Base-by-base conservation (phyloP, 2,888 invertebrate genomes). In the Hermaeophaga mercurialis region DNA sequence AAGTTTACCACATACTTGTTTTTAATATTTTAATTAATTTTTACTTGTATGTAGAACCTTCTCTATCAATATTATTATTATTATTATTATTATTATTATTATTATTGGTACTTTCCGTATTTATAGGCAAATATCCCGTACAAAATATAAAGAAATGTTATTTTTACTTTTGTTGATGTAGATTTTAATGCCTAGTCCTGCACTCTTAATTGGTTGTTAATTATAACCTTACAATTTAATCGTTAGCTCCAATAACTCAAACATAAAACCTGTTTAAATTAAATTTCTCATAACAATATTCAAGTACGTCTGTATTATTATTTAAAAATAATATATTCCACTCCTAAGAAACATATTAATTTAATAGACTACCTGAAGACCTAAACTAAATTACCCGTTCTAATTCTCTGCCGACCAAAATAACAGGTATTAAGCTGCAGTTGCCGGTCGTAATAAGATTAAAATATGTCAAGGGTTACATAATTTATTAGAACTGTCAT, bases 401-500 rank as follows among this genome's bases (percentile, higher is more conserved):
- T 48, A 57, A 53, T 56, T 56, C 43, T 33, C 34, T 14, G 24
- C 45, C 44, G 38, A 43, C 48, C 44, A 14, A 54, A 58, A 58
- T 58, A 39, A 49, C 54, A 58, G 58, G 58, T 58, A 58, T 58
- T 54, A 54, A 45, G 17, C 36, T 39, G 33, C 9, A 33, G 43
- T 43, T 43, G 50, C 43, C 34, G 50, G 43, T 17, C 31, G 19
- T 52, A 52, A 52, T 34, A 33, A 43, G 33, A 43, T 33, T 43
- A 43, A 41, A 52, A 52, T 52, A 52, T 52, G 50, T 52, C 50
- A 34, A 52, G 50, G 50, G 43, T 43, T 52, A 43, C 50, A 52
- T 52, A 33, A 52, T 52, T 52, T 52, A 52, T 52, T 34, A 43
- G 19, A 11, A 34, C 8, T 34, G 43, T 52, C 50, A 24, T 52